Evolutionary conservation across 92 coral and sea anemone species (phyloP).

Genomic region (Metridium senile): DNA sequence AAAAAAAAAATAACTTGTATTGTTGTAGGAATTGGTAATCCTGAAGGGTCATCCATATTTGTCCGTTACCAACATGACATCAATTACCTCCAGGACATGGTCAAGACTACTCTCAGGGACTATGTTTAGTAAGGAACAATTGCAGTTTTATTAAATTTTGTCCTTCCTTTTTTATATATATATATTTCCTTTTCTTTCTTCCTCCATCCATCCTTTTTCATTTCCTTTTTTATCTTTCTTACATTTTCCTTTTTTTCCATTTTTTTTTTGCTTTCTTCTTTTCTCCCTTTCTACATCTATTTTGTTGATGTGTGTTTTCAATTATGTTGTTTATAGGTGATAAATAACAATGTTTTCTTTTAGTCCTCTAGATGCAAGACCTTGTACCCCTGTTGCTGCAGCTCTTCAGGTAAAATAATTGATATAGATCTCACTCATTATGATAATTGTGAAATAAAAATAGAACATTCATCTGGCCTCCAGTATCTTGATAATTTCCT

Average conservation of each 20-base stretch:
- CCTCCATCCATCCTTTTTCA: background rate
- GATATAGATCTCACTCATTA: too few relatives aligned
- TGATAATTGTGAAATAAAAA: too few relatives aligned
- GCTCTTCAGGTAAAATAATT: conserved; percentile 40
- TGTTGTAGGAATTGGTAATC: conserved; percentile 58
- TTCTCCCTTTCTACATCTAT: background rate
- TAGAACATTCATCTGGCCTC: too few relatives aligned
- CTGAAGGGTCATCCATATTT: conserved; percentile 68
- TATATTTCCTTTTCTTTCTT: too few relatives aligned
- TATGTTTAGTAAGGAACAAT: conserved; percentile 48
- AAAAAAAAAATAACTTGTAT: too few relatives aligned
- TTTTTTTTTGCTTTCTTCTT: background rate
- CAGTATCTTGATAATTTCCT: too few relatives aligned
- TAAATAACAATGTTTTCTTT: background rate
- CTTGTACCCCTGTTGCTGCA: conserved; percentile 43
- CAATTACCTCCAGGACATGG: conserved; percentile 62
- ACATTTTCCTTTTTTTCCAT: background rate
- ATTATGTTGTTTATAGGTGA: background rate
- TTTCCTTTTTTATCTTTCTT: background rate
- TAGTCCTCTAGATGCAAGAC: conserved; percentile 37
- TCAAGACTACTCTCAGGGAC: conserved; percentile 47
- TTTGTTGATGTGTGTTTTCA: background rate
- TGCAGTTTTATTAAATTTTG: background rate
- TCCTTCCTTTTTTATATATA: background rate
- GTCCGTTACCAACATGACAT: conserved; percentile 77